Evolutionary conservation across 2,888 invertebrate species (phyloP).

Genomic region (Gastrophysa polygoni): DNA sequence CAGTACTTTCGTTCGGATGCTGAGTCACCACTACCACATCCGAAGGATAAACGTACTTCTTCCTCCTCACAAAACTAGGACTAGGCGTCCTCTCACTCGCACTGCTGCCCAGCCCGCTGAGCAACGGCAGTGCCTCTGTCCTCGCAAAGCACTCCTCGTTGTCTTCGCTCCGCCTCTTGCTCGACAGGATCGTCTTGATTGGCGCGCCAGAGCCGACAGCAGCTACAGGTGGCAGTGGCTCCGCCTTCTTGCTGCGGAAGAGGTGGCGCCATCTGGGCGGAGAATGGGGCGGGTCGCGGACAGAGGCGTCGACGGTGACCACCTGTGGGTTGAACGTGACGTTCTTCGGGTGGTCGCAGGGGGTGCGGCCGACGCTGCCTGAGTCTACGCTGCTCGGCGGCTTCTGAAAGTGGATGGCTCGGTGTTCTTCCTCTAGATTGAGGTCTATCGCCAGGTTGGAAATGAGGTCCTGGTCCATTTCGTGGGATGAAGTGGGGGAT

Average conservation of each 20-base stretch:
- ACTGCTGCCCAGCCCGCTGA: conserved; percentile 60
- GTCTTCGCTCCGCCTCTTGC: conserved; percentile 35
- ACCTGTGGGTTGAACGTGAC: conserved; percentile 58
- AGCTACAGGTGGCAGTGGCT: conserved; percentile 28
- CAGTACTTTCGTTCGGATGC: conserved; percentile 62
- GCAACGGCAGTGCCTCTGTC: conserved; percentile 64
- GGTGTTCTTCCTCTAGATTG: conserved; percentile 54
- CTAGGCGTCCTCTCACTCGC: conserved; percentile 53
- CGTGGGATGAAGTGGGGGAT: conserved; percentile 44
- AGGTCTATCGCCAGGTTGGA: conserved; percentile 58
- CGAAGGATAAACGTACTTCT: conserved; percentile 68
- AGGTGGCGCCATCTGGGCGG: conserved; percentile 44
- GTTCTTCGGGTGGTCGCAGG: conserved; percentile 53
- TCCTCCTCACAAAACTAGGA: conserved; percentile 66
- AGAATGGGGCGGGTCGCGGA: conserved; percentile 34
- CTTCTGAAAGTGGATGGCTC: conserved; percentile 49
- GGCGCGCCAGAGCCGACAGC: conserved; percentile 30
- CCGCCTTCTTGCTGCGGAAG: conserved; percentile 38
- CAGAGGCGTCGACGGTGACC: conserved; percentile 38
- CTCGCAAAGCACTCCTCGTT: conserved; percentile 44
- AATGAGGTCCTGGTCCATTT: conserved; percentile 55
- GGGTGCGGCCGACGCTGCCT: conserved; percentile 53
- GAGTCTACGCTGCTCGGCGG: conserved; percentile 50
- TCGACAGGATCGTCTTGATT: conserved; percentile 43
- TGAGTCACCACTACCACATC: conserved; percentile 53